phyloP scores from a whole-genome alignment of 2,888 invertebrate species.

The Trachelus tabidus region DNA sequence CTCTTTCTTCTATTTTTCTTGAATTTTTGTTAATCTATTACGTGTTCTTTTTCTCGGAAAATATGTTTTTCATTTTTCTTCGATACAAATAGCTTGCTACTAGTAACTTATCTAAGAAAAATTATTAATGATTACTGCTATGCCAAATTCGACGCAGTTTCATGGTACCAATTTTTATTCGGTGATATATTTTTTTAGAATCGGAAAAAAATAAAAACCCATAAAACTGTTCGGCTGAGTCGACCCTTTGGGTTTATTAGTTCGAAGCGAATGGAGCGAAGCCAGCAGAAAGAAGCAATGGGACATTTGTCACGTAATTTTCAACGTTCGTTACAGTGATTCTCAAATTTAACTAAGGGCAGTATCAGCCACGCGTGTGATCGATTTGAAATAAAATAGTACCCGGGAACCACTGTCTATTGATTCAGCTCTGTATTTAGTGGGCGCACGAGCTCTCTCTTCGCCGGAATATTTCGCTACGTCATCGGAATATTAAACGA shows the following conservation, averaged over 20 bases:
- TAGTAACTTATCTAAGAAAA: background rate
- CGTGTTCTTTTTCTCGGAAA: background rate
- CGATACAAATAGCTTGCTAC: background rate
- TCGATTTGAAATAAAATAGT: constrained; percentile 13
- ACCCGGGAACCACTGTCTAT: constrained; percentile 19
- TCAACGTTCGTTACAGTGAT: constrained; percentile 31
- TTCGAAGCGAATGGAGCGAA: constrained; percentile 39
- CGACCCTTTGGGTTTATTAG: constrained; percentile 36
- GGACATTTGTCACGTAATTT: constrained; percentile 52
- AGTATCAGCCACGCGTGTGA: constrained; percentile 7
- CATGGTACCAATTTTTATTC: background rate
- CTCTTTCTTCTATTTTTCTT: background rate
- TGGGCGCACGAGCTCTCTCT: constrained; percentile 7
- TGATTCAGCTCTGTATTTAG: constrained; percentile 22
- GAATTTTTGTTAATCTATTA: background rate
- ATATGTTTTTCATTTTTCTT: background rate
- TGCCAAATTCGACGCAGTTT: background rate
- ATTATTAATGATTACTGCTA: background rate
- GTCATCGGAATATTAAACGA: constrained; percentile 55
- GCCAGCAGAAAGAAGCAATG: constrained; percentile 32
- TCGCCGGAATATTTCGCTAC: constrained; percentile 37
- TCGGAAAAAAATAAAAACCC: background rate
- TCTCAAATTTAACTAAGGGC: constrained; percentile 25
- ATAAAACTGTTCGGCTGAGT: background rate
- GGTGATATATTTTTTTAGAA: background rate